Conservation (phyloP, 2,888 invertebrate species). For the Aricia artaxerxes region DNA sequence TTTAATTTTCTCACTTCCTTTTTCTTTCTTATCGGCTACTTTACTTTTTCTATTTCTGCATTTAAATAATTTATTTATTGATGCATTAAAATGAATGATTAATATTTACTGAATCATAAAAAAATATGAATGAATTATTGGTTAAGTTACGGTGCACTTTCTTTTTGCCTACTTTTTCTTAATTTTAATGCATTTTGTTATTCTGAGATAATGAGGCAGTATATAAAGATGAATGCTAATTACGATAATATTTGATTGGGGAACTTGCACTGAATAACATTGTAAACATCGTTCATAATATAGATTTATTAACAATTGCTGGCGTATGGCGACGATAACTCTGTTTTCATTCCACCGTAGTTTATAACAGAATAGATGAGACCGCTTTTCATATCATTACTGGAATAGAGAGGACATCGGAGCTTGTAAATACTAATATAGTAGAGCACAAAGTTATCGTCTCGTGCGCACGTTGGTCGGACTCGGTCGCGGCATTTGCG, state of each 20-base stretch:
- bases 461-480: slow-evolving; percentile 60
- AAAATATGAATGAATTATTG: slow-evolving; percentile 57
- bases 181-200: slow-evolving; percentile 65
- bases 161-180: slow-evolving; percentile 66
- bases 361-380: slow-evolving; percentile 42
- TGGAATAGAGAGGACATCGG: background rate
- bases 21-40: slow-evolving; percentile 47
- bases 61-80: slow-evolving; percentile 52
- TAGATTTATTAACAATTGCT: slow-evolving; percentile 55
- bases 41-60: slow-evolving; percentile 58
- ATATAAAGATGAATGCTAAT: slow-evolving; percentile 65
- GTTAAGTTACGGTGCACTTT: slow-evolving; percentile 65
- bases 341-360: slow-evolving; percentile 63
- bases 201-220: slow-evolving; percentile 63
- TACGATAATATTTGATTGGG: slow-evolving; percentile 58
- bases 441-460: slow-evolving; percentile 70
- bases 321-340: slow-evolving; percentile 72
- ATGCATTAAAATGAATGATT: slow-evolving; percentile 65
- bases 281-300: slow-evolving; percentile 62
- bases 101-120: slow-evolving; percentile 34
- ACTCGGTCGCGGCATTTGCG: slow-evolving; percentile 73
- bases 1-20: slow-evolving; percentile 32
- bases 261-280: slow-evolving; percentile 72
- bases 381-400: slow-evolving; percentile 2
- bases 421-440: slow-evolving; percentile 38